Evolutionary conservation across 2,888 invertebrate species (phyloP).

Genomic region (Xanthorhoe spadicearia): DNA sequence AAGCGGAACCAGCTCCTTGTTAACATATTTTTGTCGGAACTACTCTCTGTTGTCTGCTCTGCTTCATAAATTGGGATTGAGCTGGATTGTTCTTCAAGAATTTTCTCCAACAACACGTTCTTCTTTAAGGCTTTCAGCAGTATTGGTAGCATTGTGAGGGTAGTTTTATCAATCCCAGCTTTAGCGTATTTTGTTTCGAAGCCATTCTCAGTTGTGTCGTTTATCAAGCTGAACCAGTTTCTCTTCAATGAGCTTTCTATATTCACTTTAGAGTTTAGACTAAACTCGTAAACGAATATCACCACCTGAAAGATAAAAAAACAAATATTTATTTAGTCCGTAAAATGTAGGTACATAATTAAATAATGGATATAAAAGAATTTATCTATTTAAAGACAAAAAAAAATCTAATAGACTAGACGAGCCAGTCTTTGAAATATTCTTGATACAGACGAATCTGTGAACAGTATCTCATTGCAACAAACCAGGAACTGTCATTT

Average conservation of each 20-base stretch:
- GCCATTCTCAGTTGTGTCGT: slow-evolving; percentile 53
- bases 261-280: slow-evolving; percentile 51
- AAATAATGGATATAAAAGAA: neutral
- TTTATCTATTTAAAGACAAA: no score
- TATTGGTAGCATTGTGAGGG: slow-evolving; percentile 65
- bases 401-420: neutral
- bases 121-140: slow-evolving; percentile 67
- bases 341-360: neutral
- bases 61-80: slow-evolving; percentile 49
- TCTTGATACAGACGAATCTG: neutral
- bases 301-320: slow-evolving; percentile 65
- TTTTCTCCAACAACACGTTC: slow-evolving; percentile 60
- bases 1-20: slow-evolving; percentile 58
- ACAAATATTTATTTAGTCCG: neutral
- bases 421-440: neutral
- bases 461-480: neutral
- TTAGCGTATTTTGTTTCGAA: slow-evolving; percentile 56
- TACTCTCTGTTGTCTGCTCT: slow-evolving; percentile 52
- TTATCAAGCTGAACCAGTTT: slow-evolving; percentile 63
- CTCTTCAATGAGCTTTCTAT: slow-evolving; percentile 45
- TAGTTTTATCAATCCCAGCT: slow-evolving; percentile 56
- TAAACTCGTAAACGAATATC: slow-evolving; percentile 70
- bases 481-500: neutral
- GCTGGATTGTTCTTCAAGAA: slow-evolving; percentile 59
- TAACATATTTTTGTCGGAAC: slow-evolving; percentile 58